Evolutionary conservation across 2,888 invertebrate species (phyloP).

Genomic region (Chirona hameri): DNA sequence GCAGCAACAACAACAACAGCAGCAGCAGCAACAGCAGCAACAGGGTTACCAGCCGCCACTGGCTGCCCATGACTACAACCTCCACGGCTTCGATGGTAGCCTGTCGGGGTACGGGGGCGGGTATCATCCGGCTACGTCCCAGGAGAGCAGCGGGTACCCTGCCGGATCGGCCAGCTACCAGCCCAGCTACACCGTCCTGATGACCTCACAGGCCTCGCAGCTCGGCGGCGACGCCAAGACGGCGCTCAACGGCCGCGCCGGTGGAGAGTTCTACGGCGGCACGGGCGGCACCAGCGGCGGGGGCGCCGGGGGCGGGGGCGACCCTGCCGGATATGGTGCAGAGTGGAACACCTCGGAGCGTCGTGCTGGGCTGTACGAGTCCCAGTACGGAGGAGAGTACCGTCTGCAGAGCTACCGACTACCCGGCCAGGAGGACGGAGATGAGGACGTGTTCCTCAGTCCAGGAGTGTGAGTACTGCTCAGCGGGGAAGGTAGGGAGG

Average conservation of each 20-base stretch:
- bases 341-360: neutral
- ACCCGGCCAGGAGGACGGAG: constrained; percentile 55
- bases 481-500: too few species aligned
- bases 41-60: constrained; percentile 44
- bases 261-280: constrained; percentile 43
- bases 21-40: constrained; percentile 36
- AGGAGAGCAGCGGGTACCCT: neutral
- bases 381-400: neutral
- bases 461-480: constrained; percentile 53
- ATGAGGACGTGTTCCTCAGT: constrained; percentile 73
- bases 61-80: constrained; percentile 36
- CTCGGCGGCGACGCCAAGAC: constrained; percentile 32
- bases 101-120: neutral
- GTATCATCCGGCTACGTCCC: constrained; percentile 13
- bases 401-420: neutral
- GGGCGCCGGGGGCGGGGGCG: neutral
- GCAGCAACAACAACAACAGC: constrained; percentile 38
- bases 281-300: neutral
- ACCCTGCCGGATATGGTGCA: neutral
- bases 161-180: constrained; percentile 3
- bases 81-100: constrained; percentile 25
- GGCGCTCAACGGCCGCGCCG: constrained; percentile 29
- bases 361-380: neutral
- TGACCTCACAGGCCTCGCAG: constrained; percentile 28
- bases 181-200: constrained; percentile 22